phyloP scores from a whole-genome alignment of 2,113 vertebrate genomes.

The Rhinopithecus roxellana region DNA sequence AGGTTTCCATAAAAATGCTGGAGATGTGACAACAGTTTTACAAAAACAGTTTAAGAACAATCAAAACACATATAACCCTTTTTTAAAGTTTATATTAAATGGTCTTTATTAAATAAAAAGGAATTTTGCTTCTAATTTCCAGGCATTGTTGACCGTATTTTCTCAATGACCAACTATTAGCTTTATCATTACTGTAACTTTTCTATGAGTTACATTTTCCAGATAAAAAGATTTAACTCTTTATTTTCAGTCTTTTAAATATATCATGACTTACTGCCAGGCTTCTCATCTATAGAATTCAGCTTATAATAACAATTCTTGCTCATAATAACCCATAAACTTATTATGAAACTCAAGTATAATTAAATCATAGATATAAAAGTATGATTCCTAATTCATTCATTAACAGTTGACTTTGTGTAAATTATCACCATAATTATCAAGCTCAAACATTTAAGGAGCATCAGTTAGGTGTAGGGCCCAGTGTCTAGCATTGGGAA shows the following conservation, averaged over 20 bases:
- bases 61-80: slow-evolving; percentile 42
- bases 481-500: neutral
- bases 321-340: neutral
- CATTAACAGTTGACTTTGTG: neutral
- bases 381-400: neutral
- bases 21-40: slow-evolving; percentile 54
- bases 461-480: neutral
- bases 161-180: slow-evolving; percentile 34
- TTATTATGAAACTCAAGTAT: neutral
- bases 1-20: slow-evolving; percentile 65
- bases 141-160: slow-evolving; percentile 60
- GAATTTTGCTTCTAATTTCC: slow-evolving; percentile 68
- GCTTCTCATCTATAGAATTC: neutral
- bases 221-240: slow-evolving; percentile 13
- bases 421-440: neutral
- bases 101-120: slow-evolving; percentile 74
- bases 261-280: neutral
- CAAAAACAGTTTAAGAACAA: slow-evolving; percentile 74
- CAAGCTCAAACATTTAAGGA: neutral
- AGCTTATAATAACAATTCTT: neutral
- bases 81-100: slow-evolving; percentile 64
- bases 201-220: neutral
- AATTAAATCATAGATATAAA: slow-evolving; percentile 5
- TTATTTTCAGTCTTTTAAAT: slow-evolving; percentile 36
- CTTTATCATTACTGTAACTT: neutral